Base-by-base conservation (phyloP, 2,888 invertebrate species). In the Spatulosminthurus flaviceps region DNA sequence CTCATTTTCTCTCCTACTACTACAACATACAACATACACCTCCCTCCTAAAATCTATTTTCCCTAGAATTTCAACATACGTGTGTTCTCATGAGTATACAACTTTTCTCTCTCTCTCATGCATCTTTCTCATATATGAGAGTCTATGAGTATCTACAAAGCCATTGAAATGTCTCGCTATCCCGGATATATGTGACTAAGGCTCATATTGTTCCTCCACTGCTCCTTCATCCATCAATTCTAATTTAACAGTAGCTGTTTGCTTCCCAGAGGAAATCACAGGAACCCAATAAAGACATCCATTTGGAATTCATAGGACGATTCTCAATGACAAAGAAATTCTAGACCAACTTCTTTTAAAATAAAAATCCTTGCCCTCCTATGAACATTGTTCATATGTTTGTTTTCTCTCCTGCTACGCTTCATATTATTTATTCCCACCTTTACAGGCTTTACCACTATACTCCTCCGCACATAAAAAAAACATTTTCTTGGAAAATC, bases 251-350 rank as follows among this genome's bases (percentile, higher is more conserved):
- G 51, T 5, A 64, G 64, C 24, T 26, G 2, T 64, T 64, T 64
- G n/a, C 64, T 26, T 24, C 64, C 64, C 64, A 64, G 26, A 64
- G 64, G 64, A 64, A 64, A 64, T 64, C 64, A 64, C 26, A 11
- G 64, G 24, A 24, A 24, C 24, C 11, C 22, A 24, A 64, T 26
- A 64, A 64, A 64, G 64, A 64, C 9, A 24, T 22, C 26, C 64
- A 24, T 64, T 64, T 64, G 7, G 64, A 64, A 64, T 24, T 24
- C 22, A 64, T 64, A n/a, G 4, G 64, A 64, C 64, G 24, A 22
- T 22, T 64, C n/a, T 24, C 64, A 64, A 24, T 64, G 19, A 22
- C 22, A 64, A 22, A 64, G 64, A 11, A 64, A 11, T 13, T 61
- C 7, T n/a, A 61, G 5, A 61, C 22, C 4, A 22, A 9, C 22